Base-by-base conservation (phyloP, 1,140 invertebrate species). In the Tetramorium simillimum region DNA sequence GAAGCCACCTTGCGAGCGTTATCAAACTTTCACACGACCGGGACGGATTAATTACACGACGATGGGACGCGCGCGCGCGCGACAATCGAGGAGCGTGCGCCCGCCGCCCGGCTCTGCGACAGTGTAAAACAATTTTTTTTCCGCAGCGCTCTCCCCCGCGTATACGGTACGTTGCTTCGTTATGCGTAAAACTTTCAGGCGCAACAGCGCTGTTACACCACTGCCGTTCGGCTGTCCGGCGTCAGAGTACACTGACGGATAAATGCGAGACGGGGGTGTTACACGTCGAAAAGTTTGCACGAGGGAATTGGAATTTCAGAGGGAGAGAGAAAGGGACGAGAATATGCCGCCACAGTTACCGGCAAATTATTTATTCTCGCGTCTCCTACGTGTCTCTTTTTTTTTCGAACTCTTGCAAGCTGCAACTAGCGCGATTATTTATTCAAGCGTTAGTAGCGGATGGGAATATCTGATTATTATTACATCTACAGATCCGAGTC, bases 221-320 rank as follows among this genome's bases (percentile, higher is more conserved):
- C 40, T 72, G 37, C 69, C 69, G 67, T 82, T 73, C 10, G 49
- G 37, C 69, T 60, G 53, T 84, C 80, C 43, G 53, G 69, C n/a
- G 80, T 84, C 56, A 84, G 53, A 73, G 69, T 24, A 60, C 28
- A 84, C 69, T 60, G 69, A 75, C 80, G 69, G 69, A 75, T 84
- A 84, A 75, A 73, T 60, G 80, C 69, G 69, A 60, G 80, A 75
- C 51, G 24, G 51, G 49, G 69, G 53, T 75, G 53, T 73, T 84
- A 75, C 80, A 75, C 28, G 69, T 84, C 69, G 80, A 84, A 84
- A 84, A 84, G 80, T 84, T 84, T 84, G 28, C 80, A 49, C 67
- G 69, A 46, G 67, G 69, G 80, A 84, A 84, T 84, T 84, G 69
- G 53, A 84, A 84, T 84, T 84, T 60, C 53, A 58, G 37, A 60